Percentiles rank a stretch among this genome's conserved stretches.
Evolutionary conservation across 2,888 invertebrate genomes (phyloP).

Genomic region (Caenorhabditis sulstoni): DNA sequence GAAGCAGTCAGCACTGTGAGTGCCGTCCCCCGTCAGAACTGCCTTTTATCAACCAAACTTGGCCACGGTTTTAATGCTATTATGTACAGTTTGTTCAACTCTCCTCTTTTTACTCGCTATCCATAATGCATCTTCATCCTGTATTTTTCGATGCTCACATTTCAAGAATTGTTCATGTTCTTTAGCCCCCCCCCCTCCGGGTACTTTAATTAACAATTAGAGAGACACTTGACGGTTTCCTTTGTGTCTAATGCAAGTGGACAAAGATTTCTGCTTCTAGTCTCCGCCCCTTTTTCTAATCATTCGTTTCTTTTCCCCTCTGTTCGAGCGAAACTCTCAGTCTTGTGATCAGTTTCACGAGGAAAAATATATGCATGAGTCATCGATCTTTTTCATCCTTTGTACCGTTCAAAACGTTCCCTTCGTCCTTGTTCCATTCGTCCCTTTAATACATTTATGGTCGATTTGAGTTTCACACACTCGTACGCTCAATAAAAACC

Average conservation of each 20-base stretch:
- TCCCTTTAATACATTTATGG: constrained; percentile 12
- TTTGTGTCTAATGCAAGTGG: constrained; percentile 21
- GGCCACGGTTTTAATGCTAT: constrained; percentile 47
- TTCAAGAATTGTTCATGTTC: background rate
- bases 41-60: constrained; percentile 27
- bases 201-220: constrained; percentile 24
- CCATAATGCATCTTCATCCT: background rate
- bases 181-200: background rate
- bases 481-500: constrained; percentile 1
- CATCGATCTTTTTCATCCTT: background rate
- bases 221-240: background rate
- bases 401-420: background rate
- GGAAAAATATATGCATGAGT: constrained; percentile 4
- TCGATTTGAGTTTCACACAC: constrained; percentile 18
- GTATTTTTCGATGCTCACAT: no score
- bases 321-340: background rate
- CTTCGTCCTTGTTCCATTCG: constrained; percentile 4
- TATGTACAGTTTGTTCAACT: constrained; percentile 30
- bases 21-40: constrained; percentile 8
- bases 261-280: constrained; percentile 27
- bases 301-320: constrained; percentile 13
- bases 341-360: constrained; percentile 9
- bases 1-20: background rate
- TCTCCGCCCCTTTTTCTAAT: constrained; percentile 26
- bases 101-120: constrained; percentile 1